Evolutionary conservation across 1,140 invertebrate species (phyloP).

Genomic region (Drosophila nigromelanica): DNA sequence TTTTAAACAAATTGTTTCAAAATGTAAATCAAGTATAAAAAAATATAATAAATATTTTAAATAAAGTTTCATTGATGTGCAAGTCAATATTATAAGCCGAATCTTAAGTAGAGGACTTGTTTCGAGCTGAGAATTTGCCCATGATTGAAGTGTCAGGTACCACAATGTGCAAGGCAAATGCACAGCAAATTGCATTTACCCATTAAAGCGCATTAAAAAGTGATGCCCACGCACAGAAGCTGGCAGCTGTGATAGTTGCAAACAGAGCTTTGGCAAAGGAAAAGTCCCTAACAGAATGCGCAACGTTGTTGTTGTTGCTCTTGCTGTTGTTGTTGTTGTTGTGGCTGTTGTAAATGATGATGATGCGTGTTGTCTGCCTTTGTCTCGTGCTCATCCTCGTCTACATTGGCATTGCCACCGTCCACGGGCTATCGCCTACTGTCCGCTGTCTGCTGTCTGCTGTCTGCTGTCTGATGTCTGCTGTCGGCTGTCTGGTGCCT

Average conservation of each 20-base stretch:
- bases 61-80: too few relatives aligned
- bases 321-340: constrained; percentile 20
- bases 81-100: too few relatives aligned
- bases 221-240: constrained; percentile 7
- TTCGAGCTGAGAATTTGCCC: too few relatives aligned
- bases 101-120: too few relatives aligned
- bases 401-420: constrained; percentile 18
- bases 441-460: neutral
- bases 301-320: constrained; percentile 2
- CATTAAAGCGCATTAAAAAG: neutral
- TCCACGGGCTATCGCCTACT: constrained; percentile 2
- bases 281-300: constrained; percentile 7
- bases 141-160: too few relatives aligned
- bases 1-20: too few relatives aligned
- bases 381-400: constrained; percentile 25
- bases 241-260: constrained; percentile 14
- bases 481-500: neutral
- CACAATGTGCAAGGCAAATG: too few relatives aligned
- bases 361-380: constrained; percentile 46
- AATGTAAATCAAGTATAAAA: too few relatives aligned
- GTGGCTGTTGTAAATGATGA: constrained; percentile 38
- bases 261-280: neutral
- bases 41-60: too few relatives aligned
- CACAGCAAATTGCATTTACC: neutral
- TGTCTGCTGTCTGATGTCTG: too few relatives aligned